Percentiles rank a stretch among this genome's conserved stretches.
phyloP scores from a whole-genome alignment of 2,113 vertebrate species.

The Chrysemys picta region DNA sequence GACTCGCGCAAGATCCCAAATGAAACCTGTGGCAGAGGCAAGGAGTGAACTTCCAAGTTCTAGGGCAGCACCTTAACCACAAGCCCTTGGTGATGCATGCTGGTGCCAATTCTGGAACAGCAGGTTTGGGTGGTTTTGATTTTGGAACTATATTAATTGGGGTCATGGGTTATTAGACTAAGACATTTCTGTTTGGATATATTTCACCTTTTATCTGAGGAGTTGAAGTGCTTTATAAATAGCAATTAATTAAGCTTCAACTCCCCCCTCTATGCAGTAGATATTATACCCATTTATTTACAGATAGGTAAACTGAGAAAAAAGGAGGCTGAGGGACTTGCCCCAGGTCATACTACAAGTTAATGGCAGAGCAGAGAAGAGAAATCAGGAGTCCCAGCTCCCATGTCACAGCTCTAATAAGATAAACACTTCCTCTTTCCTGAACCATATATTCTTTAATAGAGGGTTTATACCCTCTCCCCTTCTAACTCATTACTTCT shows the following conservation, averaged over 20 bases:
- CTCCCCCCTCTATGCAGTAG: not conserved
- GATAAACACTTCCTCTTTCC: not conserved
- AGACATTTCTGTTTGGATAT: not conserved
- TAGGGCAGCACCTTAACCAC: not conserved
- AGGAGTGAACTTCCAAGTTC: not conserved
- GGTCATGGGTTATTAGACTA: not conserved
- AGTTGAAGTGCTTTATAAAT: not conserved
- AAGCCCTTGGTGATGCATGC: not conserved
- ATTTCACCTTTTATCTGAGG: not conserved
- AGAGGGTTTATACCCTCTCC: not conserved
- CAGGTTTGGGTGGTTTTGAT: not conserved
- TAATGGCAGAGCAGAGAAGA: not conserved
- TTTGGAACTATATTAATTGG: not conserved
- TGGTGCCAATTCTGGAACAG: not conserved
- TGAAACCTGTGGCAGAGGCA: not conserved
- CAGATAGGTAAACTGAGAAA: not conserved
- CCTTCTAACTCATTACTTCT: not conserved
- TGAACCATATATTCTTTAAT: not conserved
- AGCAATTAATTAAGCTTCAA: not conserved
- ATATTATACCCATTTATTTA: not conserved
- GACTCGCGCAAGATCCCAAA: not conserved
- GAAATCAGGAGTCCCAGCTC: not conserved
- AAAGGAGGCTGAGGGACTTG: rapidly evolving
- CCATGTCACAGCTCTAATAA: not conserved
- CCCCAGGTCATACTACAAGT: rapidly evolving